A percentile compares a stretch with the other conserved stretches of the same genome.
Conservation (phyloP, 2,113 vertebrate species). For the Myrmophylax atrothorax region DNA sequence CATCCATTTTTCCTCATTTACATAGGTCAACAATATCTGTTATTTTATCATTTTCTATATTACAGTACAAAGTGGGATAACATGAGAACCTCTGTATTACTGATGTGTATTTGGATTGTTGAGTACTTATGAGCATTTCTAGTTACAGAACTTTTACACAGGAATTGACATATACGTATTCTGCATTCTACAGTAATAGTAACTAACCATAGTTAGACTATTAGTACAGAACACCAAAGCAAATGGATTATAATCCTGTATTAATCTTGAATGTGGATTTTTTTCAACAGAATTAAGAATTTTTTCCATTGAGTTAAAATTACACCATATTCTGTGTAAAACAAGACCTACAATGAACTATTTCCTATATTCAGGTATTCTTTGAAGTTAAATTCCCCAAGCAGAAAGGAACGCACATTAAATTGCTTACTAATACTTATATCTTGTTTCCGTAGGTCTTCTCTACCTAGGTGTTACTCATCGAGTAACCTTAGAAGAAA, state of each 20-base stretch:
- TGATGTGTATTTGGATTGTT: not conserved
- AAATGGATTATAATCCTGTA: not conserved
- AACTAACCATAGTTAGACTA: not conserved
- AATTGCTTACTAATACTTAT: not conserved
- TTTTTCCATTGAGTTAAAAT: not conserved
- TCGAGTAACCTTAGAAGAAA: not conserved
- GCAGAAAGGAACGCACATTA: not conserved
- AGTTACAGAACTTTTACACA: not conserved
- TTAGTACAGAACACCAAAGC: not conserved
- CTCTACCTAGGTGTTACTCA: not conserved
- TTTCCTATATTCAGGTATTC: not conserved
- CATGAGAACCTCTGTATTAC: not conserved
- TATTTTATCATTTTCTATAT: not conserved
- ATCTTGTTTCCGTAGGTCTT: not conserved
- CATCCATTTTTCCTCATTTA: not conserved
- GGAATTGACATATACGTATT: not conserved
- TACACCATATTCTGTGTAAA: not conserved
- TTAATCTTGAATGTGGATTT: not conserved
- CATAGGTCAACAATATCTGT: not conserved
- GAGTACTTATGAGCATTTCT: not conserved
- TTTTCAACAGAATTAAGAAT: not conserved
- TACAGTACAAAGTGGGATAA: not conserved
- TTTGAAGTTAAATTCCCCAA: not conserved
- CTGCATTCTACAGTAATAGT: rapidly evolving
- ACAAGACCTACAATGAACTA: not conserved